These are phyloP conservation scores for Drosophila nigricruria DNA, from an alignment of 2,888 invertebrate genomes.

Conservation along the genomic window DNA sequence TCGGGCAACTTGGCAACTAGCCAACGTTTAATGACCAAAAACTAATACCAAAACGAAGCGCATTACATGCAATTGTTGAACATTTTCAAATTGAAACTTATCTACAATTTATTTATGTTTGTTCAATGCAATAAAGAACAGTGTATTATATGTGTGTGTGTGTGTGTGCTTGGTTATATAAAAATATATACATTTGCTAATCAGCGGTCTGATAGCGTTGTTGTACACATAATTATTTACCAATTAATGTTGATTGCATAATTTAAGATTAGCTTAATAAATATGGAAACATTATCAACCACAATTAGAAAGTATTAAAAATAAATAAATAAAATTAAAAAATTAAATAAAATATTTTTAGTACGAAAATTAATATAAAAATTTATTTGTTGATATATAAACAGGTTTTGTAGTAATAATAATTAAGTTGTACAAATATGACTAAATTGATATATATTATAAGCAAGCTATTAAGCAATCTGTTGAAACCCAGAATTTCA, in stretches of 20 bases:
- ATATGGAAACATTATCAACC: not conserved
- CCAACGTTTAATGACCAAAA: conserved; percentile 62
- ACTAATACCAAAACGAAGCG: conserved; percentile 46
- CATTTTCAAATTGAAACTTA: conserved; percentile 60
- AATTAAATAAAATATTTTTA: not conserved
- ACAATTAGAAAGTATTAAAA: not conserved
- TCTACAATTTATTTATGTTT: conserved; percentile 45
- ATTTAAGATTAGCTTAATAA: conserved; percentile 6
- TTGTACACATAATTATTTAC: conserved; percentile 19
- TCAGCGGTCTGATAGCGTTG: conserved; percentile 21
- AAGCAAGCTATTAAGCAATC: no score
- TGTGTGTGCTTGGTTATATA: not conserved
- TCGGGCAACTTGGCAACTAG: conserved; percentile 38
- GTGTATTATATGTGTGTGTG: conserved; percentile 3
- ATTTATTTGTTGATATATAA: not conserved
- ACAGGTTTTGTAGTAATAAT: no score
- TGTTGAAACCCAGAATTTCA: no score
- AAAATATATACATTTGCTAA: conserved; percentile 18
- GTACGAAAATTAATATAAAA: not conserved
- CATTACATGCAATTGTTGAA: conserved; percentile 43
- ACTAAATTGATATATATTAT: no score
- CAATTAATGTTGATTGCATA: conserved; percentile 20
- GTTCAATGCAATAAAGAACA: conserved; percentile 6
- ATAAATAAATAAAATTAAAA: no score
- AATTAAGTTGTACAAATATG: no score